Evolutionary conservation across 2,797 vertebrate species (phyloP).

Genomic region (Trachurus trachurus): DNA sequence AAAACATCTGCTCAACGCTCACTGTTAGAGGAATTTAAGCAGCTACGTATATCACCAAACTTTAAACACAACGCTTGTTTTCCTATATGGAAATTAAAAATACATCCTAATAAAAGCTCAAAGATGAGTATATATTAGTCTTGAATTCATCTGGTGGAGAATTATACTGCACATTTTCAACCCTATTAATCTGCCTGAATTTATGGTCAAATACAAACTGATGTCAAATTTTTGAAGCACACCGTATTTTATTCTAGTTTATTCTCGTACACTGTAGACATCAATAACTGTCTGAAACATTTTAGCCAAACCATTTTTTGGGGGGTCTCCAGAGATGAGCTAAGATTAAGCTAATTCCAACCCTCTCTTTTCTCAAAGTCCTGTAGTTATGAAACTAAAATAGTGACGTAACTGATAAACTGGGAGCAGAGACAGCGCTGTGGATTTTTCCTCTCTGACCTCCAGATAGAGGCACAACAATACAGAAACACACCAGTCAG

Average conservation of each 20-base stretch:
- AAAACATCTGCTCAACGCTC: background rate
- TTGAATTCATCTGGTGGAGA: background rate
- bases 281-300: background rate
- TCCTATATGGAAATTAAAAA: background rate
- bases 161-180: background rate
- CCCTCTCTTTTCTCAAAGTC: background rate
- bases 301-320: background rate
- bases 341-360: background rate
- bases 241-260: background rate
- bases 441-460: constrained; percentile 54
- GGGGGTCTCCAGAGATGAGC: background rate
- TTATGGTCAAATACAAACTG: background rate
- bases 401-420: background rate
- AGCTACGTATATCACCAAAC: background rate
- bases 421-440: background rate
- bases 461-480: constrained; percentile 50
- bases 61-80: background rate
- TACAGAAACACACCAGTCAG: constrained; percentile 33
- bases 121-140: background rate
- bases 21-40: too few relatives aligned
- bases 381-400: background rate
- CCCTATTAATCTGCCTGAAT: background rate
- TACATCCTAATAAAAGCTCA: background rate
- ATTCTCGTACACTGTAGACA: background rate
- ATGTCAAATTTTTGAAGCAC: background rate